Conservation (phyloP, 2,797 vertebrate species). For the Myotis planiceps region DNA sequence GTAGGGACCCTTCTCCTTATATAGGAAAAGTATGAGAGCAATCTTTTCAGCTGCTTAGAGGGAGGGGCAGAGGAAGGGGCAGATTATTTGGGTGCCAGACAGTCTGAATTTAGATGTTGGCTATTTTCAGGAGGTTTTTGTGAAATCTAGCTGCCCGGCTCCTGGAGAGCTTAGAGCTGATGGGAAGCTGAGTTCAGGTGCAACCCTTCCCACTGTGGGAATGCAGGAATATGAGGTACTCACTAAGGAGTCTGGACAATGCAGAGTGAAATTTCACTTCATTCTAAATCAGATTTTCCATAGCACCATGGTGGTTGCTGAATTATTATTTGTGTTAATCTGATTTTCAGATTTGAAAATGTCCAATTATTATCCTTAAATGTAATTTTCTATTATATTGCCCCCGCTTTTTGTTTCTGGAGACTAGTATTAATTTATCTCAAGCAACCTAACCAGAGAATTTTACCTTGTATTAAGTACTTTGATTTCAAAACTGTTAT, state of each 20-base stretch:
- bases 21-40: not conserved
- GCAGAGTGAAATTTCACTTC: not conserved
- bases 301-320: not conserved
- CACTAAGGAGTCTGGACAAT: not conserved
- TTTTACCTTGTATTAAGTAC: not conserved
- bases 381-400: not conserved
- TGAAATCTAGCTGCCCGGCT: not conserved
- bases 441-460: not conserved
- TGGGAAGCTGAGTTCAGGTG: not conserved
- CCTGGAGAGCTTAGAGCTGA: not conserved
- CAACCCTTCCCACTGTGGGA: not conserved
- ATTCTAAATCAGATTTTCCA: not conserved
- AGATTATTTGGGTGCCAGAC: not conserved
- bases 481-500: not conserved
- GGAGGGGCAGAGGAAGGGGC: not conserved
- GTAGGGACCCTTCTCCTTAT: not conserved
- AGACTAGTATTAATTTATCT: not conserved
- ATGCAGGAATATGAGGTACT: not conserved
- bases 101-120: not conserved
- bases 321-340: slow-evolving; percentile 31
- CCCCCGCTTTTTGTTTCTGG: not conserved
- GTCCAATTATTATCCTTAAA: not conserved
- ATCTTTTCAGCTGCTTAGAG: not conserved
- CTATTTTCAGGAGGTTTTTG: slow-evolving; percentile 37
- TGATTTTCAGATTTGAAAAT: slow-evolving; percentile 34